Evolutionary conservation across 2,797 vertebrate species (phyloP), one percentile per base, ranked within the genome.

Genomic region (Acipenser oxyrinchus): DNA sequence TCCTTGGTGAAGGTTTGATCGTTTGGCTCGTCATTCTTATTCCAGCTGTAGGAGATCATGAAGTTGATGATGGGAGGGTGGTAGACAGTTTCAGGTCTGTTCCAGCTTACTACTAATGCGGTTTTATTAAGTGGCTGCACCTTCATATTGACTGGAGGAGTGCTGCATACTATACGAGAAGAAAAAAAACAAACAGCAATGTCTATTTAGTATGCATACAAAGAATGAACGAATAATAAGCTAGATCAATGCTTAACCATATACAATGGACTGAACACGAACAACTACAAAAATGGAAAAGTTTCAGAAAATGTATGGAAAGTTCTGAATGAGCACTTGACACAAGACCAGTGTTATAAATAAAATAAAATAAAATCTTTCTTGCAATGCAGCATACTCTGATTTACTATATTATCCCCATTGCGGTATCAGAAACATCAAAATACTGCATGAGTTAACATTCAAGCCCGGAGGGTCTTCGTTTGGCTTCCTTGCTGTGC

Each of bases 31-130:
- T 98, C 95, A 0, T 97, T 95, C 83, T 92, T 92, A 60, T 93
- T 93, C 95, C 95, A 98, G 87, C 96, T 98, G 77, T 97, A 98
- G 64, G 95, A 97, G 74, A 98, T 90, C 86, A 94, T 88, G 84
- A 95, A 97, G 84, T 93, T 95, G 78, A 95, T 91, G 84, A 98
- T 94, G 0, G 96, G 95, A 0, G 94, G 94, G 71, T 97, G 94
- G 81, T 97, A 97, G 83, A 91, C 85, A 72, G 86, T 85, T 84
- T 95, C 93, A 0, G 95, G 95, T 52, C 84, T 91, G 62, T 93
- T 91, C 95, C 96, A 98, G 72, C 94, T 92, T 49, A 98, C 93
- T 72, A 94, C 85, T 70, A 98, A 84, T 0, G 94, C 91, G 0
- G 94, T 95, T 79, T 83, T 82, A 77, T 96, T 97, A 68, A 96